Evolutionary conservation across 1,140 invertebrate species (phyloP).

Genomic region (Zaprionus nigranus): DNA sequence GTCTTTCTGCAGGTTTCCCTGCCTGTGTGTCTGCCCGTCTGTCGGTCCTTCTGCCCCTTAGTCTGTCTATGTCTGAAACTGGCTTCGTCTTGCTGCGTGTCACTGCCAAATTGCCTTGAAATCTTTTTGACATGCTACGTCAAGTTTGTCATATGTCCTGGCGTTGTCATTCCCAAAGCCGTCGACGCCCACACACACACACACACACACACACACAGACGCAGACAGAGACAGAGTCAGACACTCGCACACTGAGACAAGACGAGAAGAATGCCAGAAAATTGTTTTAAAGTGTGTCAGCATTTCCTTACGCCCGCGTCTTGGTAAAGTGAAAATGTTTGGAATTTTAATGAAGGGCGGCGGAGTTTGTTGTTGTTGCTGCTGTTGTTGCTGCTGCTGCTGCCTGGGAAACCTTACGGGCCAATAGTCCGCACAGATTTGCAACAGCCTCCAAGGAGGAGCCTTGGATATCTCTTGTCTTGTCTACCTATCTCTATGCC

Average conservation of each 20-base stretch:
- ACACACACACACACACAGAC: neutral
- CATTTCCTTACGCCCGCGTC: constrained; percentile 57
- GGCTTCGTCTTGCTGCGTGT: constrained; percentile 21
- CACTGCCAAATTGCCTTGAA: constrained; percentile 73
- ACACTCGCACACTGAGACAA: neutral
- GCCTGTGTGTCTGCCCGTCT: constrained; percentile 15
- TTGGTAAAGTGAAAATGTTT: constrained; percentile 76
- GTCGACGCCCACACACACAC: constrained; percentile 7
- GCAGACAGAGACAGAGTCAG: neutral
- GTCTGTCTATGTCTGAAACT: constrained; percentile 1
- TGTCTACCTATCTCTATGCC: neutral
- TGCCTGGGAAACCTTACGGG: constrained; percentile 31
- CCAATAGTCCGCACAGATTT: constrained; percentile 71
- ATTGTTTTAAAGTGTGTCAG: constrained; percentile 83
- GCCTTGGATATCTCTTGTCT: neutral
- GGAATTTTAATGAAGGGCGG: constrained; percentile 80
- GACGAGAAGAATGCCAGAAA: constrained; percentile 67
- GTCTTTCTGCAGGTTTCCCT: constrained; percentile 6
- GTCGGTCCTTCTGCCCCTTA: constrained; percentile 3
- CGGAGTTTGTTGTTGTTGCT: too few relatives aligned
- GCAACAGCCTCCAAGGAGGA: constrained; percentile 24
- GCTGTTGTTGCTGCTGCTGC: too few relatives aligned
- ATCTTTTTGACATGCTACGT: constrained; percentile 80
- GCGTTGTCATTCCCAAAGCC: constrained; percentile 49
- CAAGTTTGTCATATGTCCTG: constrained; percentile 81